Base-by-base conservation (phyloP, 2,113 vertebrate species). In the Chamaea fasciata region DNA sequence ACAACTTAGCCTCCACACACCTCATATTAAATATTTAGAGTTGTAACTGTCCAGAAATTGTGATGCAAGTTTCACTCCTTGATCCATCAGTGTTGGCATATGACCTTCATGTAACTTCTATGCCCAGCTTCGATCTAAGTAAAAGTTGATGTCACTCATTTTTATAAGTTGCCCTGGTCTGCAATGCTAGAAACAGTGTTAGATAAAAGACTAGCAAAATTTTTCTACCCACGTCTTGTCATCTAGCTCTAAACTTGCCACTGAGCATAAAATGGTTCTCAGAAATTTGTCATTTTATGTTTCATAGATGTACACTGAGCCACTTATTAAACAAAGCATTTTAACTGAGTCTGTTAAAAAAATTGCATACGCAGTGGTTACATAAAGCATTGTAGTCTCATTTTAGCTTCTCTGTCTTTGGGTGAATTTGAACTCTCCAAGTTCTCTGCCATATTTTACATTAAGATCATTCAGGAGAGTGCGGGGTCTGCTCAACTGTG, bases 341-440 rank as follows among this genome's bases (percentile, higher is more conserved):
- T 75, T 68, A 59, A 49, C 19, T 37, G 33, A 35, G 11, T 35
- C 46, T 12, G 7, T 83, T 55, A 27, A 82, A 83, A 59, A 75
- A 50, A 37, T 14, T 49, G 15, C 4, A 7, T 42, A 18, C 0
- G 0, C 41, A 11, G 10, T 35, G 18, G 18, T 88, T 65, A 37
- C 53, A 53, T 49, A 77, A 71, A 73, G 62, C n/a, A 22, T 4
- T 46, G 5, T 20, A 7, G 5, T 42, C 75, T 90, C 26, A 57
- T 88, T 83, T 93, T 59, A 74, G 8, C n/a, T 76, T 74, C 42
- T 53, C 46, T 13, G 15, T 68, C 26, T 39, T 62, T 28, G 31
- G 10, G 15, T 28, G 20, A 90, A 41, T 80, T 77, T 73, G 59
- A 86, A 83, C 74, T 24, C 47, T 80, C 30, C 0, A 3, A 56